These are phyloP conservation scores for Calliopum simillimum DNA, from an alignment of 2,888 invertebrate species.

Conservation along the genomic window DNA sequence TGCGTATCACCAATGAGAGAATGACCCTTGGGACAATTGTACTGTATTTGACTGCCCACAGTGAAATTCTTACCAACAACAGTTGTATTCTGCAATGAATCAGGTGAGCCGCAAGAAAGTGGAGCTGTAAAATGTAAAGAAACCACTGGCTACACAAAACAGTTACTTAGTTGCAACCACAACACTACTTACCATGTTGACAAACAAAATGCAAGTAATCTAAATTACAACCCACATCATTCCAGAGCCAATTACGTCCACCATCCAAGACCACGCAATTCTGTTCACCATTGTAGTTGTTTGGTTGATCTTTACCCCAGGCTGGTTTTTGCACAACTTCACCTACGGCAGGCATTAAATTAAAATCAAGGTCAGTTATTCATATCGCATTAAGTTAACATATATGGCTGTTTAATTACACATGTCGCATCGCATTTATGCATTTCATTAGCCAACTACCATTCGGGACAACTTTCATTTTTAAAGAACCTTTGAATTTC, in stretches of 20 bases:
- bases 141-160: not conserved
- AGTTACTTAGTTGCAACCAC: no score
- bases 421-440: slow-evolving; percentile 6
- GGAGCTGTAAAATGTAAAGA: slow-evolving; percentile 72
- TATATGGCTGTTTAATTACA: slow-evolving; percentile 7
- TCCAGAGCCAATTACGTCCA: slow-evolving; percentile 91
- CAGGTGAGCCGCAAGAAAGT: slow-evolving; percentile 88
- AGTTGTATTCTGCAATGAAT: slow-evolving; percentile 85
- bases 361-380: slow-evolving; percentile 24
- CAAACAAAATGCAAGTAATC: slow-evolving; percentile 95
- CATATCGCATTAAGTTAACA: not conserved
- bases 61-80: slow-evolving; percentile 76
- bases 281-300: slow-evolving; percentile 95
- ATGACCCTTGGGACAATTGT: slow-evolving; percentile 85
- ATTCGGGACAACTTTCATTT: slow-evolving; percentile 30
- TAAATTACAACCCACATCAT: slow-evolving; percentile 93
- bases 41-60: slow-evolving; percentile 79
- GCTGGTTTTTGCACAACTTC: slow-evolving; percentile 82
- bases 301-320: slow-evolving; percentile 95
- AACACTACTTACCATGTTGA: slow-evolving; percentile 81
- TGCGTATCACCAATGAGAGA: slow-evolving; percentile 78
- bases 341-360: slow-evolving; percentile 69
- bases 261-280: slow-evolving; percentile 95
- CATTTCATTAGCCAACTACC: not conserved
- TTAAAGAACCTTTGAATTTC: slow-evolving; percentile 29